Evolutionary conservation across 1,140 invertebrate species (phyloP).

Genomic region (Bombus superbus): DNA sequence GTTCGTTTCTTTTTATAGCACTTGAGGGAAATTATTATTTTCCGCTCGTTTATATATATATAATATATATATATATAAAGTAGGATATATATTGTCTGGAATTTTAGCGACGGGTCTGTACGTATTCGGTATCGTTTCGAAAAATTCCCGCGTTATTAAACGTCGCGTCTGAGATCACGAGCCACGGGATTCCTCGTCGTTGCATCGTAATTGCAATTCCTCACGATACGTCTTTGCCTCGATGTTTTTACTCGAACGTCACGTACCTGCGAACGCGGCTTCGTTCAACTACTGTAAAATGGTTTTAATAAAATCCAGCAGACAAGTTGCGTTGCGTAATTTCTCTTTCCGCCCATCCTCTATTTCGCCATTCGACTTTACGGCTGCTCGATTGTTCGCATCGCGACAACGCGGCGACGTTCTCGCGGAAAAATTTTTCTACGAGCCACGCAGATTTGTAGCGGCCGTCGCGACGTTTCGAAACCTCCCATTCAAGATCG

Average conservation of each 20-base stretch:
- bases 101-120: background rate
- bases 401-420: background rate
- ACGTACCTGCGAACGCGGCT: too few relatives aligned
- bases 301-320: too few relatives aligned
- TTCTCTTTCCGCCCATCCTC: background rate
- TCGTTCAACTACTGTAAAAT: too few relatives aligned
- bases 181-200: background rate
- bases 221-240: background rate
- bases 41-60: background rate
- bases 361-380: background rate
- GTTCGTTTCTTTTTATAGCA: background rate
- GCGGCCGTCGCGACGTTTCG: background rate
- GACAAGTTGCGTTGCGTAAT: background rate
- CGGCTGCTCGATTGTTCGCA: background rate
- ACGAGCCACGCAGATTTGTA: too few relatives aligned
- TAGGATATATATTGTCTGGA: background rate
- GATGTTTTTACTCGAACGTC: background rate
- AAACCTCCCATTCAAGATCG: background rate
- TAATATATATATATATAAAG: too few relatives aligned
- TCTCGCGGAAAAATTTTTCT: too few relatives aligned
- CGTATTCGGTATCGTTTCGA: conserved; percentile 13
- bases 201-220: conserved; percentile 10
- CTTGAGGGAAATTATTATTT: conserved; percentile 26
- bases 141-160: conserved; percentile 39
- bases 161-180: too few relatives aligned